Evolutionary conservation across 2,113 vertebrate genomes (phyloP).

Genomic region (Tricholaema leucomelas): DNA sequence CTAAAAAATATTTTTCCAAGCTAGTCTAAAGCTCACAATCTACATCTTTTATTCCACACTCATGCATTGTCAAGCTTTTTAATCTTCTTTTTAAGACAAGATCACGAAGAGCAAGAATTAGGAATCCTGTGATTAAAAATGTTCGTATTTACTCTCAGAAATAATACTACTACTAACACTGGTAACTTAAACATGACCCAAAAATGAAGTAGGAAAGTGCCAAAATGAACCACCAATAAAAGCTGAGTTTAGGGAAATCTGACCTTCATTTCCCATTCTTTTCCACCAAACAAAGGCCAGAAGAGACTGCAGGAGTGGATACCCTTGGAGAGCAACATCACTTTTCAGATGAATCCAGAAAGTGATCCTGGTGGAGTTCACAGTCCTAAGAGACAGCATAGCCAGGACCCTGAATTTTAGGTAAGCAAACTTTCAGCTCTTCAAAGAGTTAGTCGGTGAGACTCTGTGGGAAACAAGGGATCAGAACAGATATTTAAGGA

Average conservation of each 20-base stretch:
- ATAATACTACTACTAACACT: not conserved
- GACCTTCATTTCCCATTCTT: not conserved
- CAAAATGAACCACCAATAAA: too few species aligned
- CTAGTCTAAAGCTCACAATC: not conserved
- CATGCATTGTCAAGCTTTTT: rapidly evolving
- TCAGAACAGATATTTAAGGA: too few species aligned
- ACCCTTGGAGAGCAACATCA: not conserved
- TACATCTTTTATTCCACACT: not conserved
- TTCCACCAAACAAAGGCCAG: not conserved
- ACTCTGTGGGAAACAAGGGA: too few species aligned
- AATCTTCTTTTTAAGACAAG: not conserved
- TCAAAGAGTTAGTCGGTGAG: too few species aligned
- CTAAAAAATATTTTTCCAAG: not conserved
- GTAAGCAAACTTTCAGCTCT: too few species aligned
- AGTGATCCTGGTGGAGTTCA: too few species aligned
- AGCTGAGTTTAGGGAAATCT: not conserved
- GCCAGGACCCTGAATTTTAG: too few species aligned
- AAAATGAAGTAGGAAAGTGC: too few species aligned
- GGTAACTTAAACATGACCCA: not conserved
- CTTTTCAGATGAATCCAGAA: not conserved
- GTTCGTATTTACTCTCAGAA: not conserved
- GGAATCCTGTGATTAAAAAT: not conserved
- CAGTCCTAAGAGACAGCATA: too few species aligned
- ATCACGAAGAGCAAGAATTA: not conserved
- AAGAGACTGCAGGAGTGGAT: not conserved